Evolutionary conservation across 2,888 invertebrate species (phyloP).

Genomic region (Eristalis intricaria): DNA sequence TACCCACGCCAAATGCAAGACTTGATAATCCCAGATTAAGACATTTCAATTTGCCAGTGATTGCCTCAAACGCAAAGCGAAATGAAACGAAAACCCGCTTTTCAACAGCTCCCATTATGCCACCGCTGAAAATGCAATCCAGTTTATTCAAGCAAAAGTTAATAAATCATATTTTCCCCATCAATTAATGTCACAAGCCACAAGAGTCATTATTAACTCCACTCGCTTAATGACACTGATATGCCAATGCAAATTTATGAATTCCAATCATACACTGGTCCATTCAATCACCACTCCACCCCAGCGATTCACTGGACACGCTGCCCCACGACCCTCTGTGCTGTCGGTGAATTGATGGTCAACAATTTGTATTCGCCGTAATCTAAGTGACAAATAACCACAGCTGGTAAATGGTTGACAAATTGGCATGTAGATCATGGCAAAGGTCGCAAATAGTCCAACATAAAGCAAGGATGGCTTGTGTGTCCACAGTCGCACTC

Average conservation of each 20-base stretch:
- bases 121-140: no score
- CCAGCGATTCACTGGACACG: neutral
- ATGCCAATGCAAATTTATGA: constrained; percentile 58
- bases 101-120: no score
- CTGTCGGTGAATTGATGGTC: constrained; percentile 57
- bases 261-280: constrained; percentile 53
- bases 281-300: constrained; percentile 18
- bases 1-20: no score
- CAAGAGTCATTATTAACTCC: constrained; percentile 24
- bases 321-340: constrained; percentile 30
- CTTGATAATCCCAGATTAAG: no score
- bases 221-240: constrained; percentile 32
- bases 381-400: constrained; percentile 71
- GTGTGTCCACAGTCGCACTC: constrained; percentile 27
- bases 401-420: constrained; percentile 67
- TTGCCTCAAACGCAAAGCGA: no score
- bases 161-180: neutral
- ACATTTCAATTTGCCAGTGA: no score
- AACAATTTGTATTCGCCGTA: constrained; percentile 62
- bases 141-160: no score
- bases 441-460: constrained; percentile 41
- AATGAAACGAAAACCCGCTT: no score
- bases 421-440: constrained; percentile 68
- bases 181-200: neutral
- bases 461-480: constrained; percentile 17